Evolutionary conservation across 1,140 invertebrate genomes (phyloP), one percentile per base, ranked within the genome.

Genomic region (Aradophagus sp.): DNA sequence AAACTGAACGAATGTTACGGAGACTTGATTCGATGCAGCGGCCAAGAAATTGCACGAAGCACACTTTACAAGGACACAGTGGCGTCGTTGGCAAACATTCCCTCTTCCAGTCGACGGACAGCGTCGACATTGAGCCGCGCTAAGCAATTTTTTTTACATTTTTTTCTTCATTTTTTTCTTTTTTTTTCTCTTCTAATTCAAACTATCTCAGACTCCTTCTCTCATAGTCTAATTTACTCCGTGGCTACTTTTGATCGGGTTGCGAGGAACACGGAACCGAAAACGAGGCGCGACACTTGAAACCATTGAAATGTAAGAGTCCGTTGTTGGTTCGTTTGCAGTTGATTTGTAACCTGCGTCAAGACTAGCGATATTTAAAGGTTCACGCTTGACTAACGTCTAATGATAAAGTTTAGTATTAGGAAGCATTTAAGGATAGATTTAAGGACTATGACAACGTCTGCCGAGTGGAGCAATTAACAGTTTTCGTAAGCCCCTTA

Each of bases 291-390:
- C 14, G 13, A 27, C 23, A 17, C 15, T 32, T 15, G 0, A 4
- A 27, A 15, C 3, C 13, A 10, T 14, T n/a, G n/a, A n/a, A n/a
- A n/a, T n/a, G n/a, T n/a, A n/a, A n/a, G n/a, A n/a, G 31, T 44
- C 23, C 53, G 45, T 23, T 13, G 15, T 39, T 63, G 50, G 45
- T 50, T 56, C 41, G 12, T 6, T 34, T 34, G 41, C 16, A 26
- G 48, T 65, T 12, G 41, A 79, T 73, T 83, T 85, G 82, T 85
- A 85, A 85, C 81, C 80, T 73, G 80, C 53, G 80, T 86, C 84
- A 82, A 86, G 82, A 85, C 83, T 85, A 82, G 84, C 82, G 74
- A 65, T 85, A 84, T 84, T 84, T 85, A 84, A 81, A 83, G 76
- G 80, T 81, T 85, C 79, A 84, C 79, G 80, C 83, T 84, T 85